phyloP scores from a whole-genome alignment of 2,113 vertebrate species.

The Psammodynastes pulverulentus region DNA sequence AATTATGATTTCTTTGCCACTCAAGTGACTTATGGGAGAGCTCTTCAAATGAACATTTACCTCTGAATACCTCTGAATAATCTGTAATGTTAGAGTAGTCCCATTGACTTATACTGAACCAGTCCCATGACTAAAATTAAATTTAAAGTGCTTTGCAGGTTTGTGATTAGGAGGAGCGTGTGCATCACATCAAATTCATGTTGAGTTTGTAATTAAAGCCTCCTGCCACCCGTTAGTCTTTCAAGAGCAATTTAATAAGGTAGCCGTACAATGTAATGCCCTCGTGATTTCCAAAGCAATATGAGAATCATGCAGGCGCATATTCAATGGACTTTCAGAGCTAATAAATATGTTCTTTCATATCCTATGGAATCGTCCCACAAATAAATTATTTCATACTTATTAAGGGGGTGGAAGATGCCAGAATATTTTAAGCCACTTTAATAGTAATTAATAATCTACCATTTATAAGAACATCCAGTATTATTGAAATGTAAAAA shows the following conservation, averaged over 20 bases:
- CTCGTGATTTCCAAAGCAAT: constrained; percentile 57
- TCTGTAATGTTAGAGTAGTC: background rate
- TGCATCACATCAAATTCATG: constrained; percentile 43
- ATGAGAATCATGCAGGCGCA: constrained; percentile 66
- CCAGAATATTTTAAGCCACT: constrained; percentile 27
- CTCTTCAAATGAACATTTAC: background rate
- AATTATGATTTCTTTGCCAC: constrained; percentile 1
- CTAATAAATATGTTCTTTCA: constrained; percentile 58
- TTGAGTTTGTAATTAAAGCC: constrained; percentile 42
- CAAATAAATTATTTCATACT: constrained; percentile 51
- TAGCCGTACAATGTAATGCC: constrained; percentile 49
- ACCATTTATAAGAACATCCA: background rate
- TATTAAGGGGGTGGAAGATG: constrained; percentile 1
- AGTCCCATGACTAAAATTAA: constrained; percentile 17
- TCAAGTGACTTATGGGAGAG: background rate
- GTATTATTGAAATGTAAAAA: background rate
- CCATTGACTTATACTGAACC: background rate
- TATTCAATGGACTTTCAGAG: constrained; percentile 60
- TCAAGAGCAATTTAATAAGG: constrained; percentile 51
- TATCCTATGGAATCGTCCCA: constrained; percentile 36
- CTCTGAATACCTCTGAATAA: background rate
- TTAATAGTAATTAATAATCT: constrained; percentile 23
- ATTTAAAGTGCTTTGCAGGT: constrained; percentile 4
- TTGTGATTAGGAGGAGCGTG: constrained; percentile 34
- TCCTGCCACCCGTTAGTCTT: constrained; percentile 46